Evolutionary conservation across 2,797 vertebrate species (phyloP).

Genomic region (Fistularia commersonii): DNA sequence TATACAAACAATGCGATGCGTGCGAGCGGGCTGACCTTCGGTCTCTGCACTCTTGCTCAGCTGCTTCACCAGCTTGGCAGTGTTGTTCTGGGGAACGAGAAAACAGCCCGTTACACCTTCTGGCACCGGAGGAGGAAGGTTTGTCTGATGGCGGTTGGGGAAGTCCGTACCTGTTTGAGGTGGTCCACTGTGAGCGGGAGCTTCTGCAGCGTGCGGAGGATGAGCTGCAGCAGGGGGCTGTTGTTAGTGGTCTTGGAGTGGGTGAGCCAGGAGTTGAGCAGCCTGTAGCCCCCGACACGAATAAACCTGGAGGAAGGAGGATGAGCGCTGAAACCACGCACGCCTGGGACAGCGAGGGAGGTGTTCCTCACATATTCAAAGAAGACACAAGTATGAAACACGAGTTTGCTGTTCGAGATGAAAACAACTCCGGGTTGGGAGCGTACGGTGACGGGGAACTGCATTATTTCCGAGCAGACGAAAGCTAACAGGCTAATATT

Average conservation of each 20-base stretch:
- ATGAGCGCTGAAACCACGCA: not conserved
- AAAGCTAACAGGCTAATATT: too few relatives aligned
- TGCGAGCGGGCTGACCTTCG: slow-evolving; percentile 76
- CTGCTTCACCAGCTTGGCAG: slow-evolving; percentile 94
- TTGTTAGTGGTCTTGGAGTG: slow-evolving; percentile 91
- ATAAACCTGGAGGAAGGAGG: slow-evolving; percentile 79
- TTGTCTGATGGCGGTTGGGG: too few relatives aligned
- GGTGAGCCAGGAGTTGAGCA: slow-evolving; percentile 92
- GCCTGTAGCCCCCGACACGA: slow-evolving; percentile 87
- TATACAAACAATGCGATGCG: not conserved
- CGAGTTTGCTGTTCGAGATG: too few relatives aligned
- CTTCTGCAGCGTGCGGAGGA: slow-evolving; percentile 90
- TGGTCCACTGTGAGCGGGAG: slow-evolving; percentile 93
- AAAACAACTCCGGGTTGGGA: too few relatives aligned
- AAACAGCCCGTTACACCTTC: not conserved
- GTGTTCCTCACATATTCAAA: not conserved
- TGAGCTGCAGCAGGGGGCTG: slow-evolving; percentile 87
- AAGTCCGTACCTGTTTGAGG: slow-evolving; percentile 85
- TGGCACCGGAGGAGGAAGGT: too few relatives aligned
- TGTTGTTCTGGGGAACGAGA: slow-evolving; percentile 83
- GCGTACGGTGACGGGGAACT: too few relatives aligned
- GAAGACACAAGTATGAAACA: too few relatives aligned
- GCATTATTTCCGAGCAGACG: too few relatives aligned
- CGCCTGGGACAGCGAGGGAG: not conserved
- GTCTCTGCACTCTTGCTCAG: slow-evolving; percentile 91